phyloP scores from a whole-genome alignment of 2,888 invertebrate species.

The Ectobius pallidus region DNA sequence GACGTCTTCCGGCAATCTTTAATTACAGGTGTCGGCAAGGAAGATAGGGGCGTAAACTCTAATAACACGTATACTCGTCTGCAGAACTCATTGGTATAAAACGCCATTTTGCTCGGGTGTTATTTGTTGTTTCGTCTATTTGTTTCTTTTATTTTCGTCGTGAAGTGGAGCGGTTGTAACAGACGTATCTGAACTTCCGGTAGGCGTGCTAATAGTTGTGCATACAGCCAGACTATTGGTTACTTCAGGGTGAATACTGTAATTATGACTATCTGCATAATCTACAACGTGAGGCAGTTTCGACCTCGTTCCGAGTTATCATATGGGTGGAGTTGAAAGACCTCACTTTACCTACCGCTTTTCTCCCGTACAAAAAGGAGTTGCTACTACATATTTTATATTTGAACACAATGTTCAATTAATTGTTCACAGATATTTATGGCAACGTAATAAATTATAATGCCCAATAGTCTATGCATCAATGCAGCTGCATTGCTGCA shows the following conservation, averaged over 20 bases:
- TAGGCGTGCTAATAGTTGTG: not conserved
- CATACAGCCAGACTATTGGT: not conserved
- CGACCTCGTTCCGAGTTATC: not conserved
- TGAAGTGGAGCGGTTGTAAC: not conserved
- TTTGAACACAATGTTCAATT: too few species aligned
- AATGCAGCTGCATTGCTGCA: too few species aligned
- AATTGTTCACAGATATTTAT: too few species aligned
- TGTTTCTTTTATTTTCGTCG: not conserved
- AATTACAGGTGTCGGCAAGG: not conserved
- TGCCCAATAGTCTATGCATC: too few species aligned
- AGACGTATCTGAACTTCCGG: not conserved
- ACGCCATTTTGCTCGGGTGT: not conserved
- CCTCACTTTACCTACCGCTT: not conserved
- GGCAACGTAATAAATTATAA: too few species aligned
- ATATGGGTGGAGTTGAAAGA: slow-evolving; percentile 2
- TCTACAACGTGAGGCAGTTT: not conserved
- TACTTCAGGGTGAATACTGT: not conserved
- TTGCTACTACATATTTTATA: too few species aligned
- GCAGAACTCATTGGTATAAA: not conserved
- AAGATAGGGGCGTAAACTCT: not conserved
- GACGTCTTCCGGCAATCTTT: not conserved
- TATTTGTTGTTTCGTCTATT: not conserved
- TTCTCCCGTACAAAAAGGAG: too few species aligned
- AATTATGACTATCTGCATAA: not conserved
- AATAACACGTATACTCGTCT: not conserved